A percentile compares a stretch with the other conserved stretches of the same genome.
Conservation (phyloP, 2,113 vertebrate genomes). For the Parotia lawesii region DNA sequence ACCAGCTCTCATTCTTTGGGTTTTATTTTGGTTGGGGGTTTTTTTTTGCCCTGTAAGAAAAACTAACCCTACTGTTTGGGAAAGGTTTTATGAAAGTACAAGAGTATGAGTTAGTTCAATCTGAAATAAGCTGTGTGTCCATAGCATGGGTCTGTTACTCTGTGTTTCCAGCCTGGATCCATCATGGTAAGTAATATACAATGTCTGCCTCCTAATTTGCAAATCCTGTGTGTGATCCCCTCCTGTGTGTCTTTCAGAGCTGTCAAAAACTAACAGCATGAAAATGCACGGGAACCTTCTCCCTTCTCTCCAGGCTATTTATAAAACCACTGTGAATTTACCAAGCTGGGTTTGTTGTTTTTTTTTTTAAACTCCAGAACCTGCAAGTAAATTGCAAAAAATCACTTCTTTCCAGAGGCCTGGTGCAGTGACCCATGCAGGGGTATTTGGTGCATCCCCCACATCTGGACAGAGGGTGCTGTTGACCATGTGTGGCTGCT, state of each 20-base stretch:
- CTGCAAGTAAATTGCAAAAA: not conserved
- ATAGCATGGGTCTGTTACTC: not conserved
- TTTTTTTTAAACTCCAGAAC: not conserved
- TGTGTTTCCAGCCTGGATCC: not conserved
- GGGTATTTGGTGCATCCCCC: not conserved
- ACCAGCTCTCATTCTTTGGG: not conserved
- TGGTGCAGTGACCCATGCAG: not conserved
- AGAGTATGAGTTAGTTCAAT: not conserved
- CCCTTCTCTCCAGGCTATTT: not conserved
- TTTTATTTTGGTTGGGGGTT: not conserved
- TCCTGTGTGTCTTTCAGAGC: slow-evolving; percentile 18
- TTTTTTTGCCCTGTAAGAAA: not conserved
- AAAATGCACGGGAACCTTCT: not conserved
- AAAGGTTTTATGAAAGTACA: not conserved
- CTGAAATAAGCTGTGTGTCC: not conserved
- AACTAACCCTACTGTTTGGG: not conserved
- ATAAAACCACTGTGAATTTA: slow-evolving; percentile 14
- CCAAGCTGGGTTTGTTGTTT: not conserved
- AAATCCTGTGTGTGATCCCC: not conserved
- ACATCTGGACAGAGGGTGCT: not conserved
- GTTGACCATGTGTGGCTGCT: not conserved
- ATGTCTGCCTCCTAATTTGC: slow-evolving; percentile 1
- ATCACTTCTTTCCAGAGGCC: not conserved
- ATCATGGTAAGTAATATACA: not conserved
- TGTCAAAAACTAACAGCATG: not conserved